Base-by-base conservation (phyloP, 2,797 vertebrate species). In the Varecia variegata region DNA sequence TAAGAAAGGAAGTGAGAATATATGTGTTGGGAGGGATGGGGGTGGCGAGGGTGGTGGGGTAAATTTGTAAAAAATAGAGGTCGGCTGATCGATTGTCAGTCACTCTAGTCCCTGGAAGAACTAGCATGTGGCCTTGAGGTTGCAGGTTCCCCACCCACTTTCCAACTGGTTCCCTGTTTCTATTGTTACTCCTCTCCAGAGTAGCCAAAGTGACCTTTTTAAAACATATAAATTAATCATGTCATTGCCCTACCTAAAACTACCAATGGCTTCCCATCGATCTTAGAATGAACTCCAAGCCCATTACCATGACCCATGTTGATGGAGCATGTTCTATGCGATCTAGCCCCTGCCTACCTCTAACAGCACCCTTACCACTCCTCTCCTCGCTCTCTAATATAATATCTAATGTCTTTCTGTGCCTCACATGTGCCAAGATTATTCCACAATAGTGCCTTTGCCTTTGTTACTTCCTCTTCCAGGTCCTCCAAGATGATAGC, bases 291-390 rank as follows among this genome's bases (percentile, higher is more conserved):
- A 68, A 50, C 32, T 14, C 27, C 21, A 15, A 58, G 35, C 15
- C 1, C 70, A 32, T 76, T 5, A 1, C 52, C 7, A 1, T 11
- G 65, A 23, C 62, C 17, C 38, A 67, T 10, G 12, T 4, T n/a
- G 60, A 25, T 7, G 7, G 1, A 40, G 17, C 35, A 17, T 35
- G 5, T 25, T 5, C 45, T 32, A 1, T 2, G 4, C 14, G 32
- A 90, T 14, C 43, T 3, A 30, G 38, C 6, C 13, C 79, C 65
- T 6, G 23, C 65, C 40, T 2, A 1, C 15, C 27, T 68, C 58
- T n/a, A 67, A n/a, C 3, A n/a, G 30, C 9, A 3, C 35, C 43
- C 62, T 30, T 5, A 12, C 21, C 11, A 0, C 68, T n/a, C 43
- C 30, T 25, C 82, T 50, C 58, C n/a, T 30, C 20, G 4, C 8